These are phyloP conservation scores for Phengaris arion DNA, from an alignment of 2,888 invertebrate species.

Conservation along the genomic window DNA sequence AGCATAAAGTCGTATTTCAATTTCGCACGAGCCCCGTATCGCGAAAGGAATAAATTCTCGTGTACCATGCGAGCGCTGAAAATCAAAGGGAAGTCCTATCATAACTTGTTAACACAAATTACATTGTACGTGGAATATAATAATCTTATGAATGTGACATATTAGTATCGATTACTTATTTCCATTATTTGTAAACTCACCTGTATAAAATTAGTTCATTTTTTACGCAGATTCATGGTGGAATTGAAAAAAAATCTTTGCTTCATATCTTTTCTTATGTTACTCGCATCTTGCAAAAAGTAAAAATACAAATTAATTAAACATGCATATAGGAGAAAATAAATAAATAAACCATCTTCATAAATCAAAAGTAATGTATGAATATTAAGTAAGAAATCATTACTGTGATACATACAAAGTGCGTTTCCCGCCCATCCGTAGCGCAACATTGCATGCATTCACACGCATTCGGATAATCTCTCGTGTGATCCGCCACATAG, in stretches of 20 bases:
- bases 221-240: neutral
- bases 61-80: slow-evolving; percentile 63
- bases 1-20: slow-evolving; percentile 67
- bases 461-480: slow-evolving; percentile 77
- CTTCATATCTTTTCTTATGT: neutral
- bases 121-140: slow-evolving; percentile 29
- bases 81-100: slow-evolving; percentile 46
- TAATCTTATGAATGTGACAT: slow-evolving; percentile 24
- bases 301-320: neutral
- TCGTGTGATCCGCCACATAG: slow-evolving; percentile 73
- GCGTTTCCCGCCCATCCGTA: slow-evolving; percentile 69
- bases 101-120: slow-evolving; percentile 32
- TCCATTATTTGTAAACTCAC: neutral
- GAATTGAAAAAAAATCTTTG: neutral
- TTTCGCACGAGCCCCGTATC: slow-evolving; percentile 52
- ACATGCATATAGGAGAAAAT: slow-evolving; percentile 3
- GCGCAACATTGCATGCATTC: slow-evolving; percentile 68
- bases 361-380: slow-evolving; percentile 25
- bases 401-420: slow-evolving; percentile 53
- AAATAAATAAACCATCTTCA: slow-evolving; percentile 16
- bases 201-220: neutral
- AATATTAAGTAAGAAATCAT: slow-evolving; percentile 49
- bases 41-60: slow-evolving; percentile 45
- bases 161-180: slow-evolving; percentile 1
- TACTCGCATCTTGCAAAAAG: neutral